These are phyloP conservation scores for Sebastes matsubarae DNA, from an alignment of 2,797 vertebrate genomes.

Conservation along the genomic window DNA sequence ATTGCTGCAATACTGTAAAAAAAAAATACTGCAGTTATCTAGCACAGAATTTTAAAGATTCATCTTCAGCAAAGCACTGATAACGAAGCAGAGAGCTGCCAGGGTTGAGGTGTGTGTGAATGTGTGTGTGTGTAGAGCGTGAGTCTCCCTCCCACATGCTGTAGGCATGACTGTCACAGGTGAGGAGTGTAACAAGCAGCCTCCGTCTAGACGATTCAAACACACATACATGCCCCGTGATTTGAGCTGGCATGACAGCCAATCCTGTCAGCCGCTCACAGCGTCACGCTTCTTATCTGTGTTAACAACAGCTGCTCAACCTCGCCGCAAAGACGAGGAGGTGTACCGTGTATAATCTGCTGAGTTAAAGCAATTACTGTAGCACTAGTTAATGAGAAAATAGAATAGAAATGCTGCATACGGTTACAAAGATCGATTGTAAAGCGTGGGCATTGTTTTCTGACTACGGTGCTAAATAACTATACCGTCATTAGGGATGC, in stretches of 20 bases:
- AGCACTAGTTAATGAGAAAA: constrained; percentile 19
- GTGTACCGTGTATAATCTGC: constrained; percentile 47
- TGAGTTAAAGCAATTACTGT: constrained; percentile 45
- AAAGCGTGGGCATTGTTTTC: background rate
- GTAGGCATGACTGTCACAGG: constrained; percentile 56
- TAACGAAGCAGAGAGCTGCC: background rate
- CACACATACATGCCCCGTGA: constrained; percentile 27
- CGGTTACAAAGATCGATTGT: background rate
- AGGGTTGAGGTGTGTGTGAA: background rate
- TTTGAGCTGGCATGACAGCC: constrained; percentile 51
- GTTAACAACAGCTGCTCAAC: constrained; percentile 48
- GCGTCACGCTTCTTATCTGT: constrained; percentile 48
- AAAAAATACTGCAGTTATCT: background rate
- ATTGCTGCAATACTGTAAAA: background rate
- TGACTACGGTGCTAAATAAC: background rate
- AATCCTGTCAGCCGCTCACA: constrained; percentile 44
- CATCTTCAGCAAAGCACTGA: background rate
- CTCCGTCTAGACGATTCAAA: constrained; percentile 36
- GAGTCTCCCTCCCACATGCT: constrained; percentile 11
- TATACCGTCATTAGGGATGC: background rate
- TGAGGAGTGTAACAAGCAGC: constrained; percentile 54
- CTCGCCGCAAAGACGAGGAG: constrained; percentile 34
- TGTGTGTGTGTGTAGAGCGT: background rate
- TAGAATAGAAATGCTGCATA: background rate
- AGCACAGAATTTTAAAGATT: background rate